A percentile compares a stretch with the other conserved stretches of the same genome.
These are phyloP conservation scores for Bursaphelenchus okinawaensis DNA, from an alignment of 2,888 invertebrate genomes.

Conservation along the genomic window DNA sequence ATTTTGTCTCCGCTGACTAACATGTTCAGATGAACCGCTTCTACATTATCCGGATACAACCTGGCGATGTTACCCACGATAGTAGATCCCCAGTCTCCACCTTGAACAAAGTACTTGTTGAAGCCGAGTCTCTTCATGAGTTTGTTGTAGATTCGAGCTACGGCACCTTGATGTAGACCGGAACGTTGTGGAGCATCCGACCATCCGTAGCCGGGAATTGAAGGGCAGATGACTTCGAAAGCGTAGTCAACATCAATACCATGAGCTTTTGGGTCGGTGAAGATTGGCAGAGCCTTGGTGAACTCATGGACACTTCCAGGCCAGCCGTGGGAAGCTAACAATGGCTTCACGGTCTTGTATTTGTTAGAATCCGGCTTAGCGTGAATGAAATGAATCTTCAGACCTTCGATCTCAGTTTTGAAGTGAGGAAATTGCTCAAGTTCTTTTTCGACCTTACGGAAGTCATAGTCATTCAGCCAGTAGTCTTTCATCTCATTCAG, in stretches of 20 bases:
- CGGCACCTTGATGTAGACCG: constrained; percentile 17
- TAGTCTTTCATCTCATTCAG: constrained; percentile 67
- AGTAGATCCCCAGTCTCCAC: constrained; percentile 75
- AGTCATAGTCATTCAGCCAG: constrained; percentile 74
- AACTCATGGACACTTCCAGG: constrained; percentile 72
- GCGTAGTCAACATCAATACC: constrained; percentile 28
- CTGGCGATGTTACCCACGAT: constrained; percentile 59
- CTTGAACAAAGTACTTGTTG: constrained; percentile 69
- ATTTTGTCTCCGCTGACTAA: constrained; percentile 65
- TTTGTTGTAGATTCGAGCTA: constrained; percentile 16
- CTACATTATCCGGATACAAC: constrained; percentile 63
- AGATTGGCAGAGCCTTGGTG: constrained; percentile 64
- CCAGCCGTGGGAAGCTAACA: constrained; percentile 76
- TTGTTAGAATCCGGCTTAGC: constrained; percentile 63
- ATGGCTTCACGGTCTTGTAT: constrained; percentile 64
- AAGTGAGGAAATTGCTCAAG: constrained; percentile 73
- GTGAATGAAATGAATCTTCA: constrained; percentile 70
- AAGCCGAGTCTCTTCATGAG: constrained; percentile 65
- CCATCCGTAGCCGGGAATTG: constrained; percentile 60
- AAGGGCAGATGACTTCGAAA: constrained; percentile 61
- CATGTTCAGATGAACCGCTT: constrained; percentile 69
- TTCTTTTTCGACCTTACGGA: constrained; percentile 67
- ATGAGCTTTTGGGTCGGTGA: constrained; percentile 62
- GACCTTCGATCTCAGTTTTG: constrained; percentile 71
- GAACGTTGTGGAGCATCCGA: constrained; percentile 13